These are phyloP conservation scores for Pristionchus japonicus DNA, from an alignment of 2,888 invertebrate genomes.

Conservation along the genomic window DNA sequence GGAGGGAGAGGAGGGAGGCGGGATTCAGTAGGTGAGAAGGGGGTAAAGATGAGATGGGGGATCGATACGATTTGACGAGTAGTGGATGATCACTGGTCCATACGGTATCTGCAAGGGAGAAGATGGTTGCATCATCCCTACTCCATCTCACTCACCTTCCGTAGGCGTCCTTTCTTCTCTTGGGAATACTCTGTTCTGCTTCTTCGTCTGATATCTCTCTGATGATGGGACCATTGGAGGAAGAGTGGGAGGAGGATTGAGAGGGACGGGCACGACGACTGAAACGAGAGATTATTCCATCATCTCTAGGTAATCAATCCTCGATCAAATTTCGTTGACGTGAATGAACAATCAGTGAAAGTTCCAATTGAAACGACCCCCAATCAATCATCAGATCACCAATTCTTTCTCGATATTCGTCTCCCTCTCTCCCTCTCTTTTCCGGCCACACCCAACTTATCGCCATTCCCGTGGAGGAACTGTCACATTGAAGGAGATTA, in stretches of 20 bases:
- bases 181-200: conserved; percentile 63
- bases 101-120: conserved; percentile 15
- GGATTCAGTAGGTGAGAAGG: background rate
- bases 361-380: background rate
- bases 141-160: conserved; percentile 14
- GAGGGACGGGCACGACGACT: conserved; percentile 20
- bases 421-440: background rate
- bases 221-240: conserved; percentile 61
- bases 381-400: conserved; percentile 13
- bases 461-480: background rate
- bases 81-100: conserved; percentile 3
- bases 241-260: conserved; percentile 30
- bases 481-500: background rate
- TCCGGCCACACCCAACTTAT: conserved; percentile 21
- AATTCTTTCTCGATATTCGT: background rate
- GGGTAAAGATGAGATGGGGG: background rate
- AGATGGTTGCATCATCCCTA: no score
- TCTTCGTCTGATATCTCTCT: conserved; percentile 73
- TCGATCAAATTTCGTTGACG: no score
- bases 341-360: background rate
- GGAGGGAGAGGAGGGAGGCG: background rate
- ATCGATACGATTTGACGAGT: background rate
- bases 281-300: background rate
- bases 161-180: conserved; percentile 50
- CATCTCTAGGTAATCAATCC: background rate